Base-by-base conservation (phyloP, 2,113 vertebrate genomes). In the Hippocampus barbouri region DNA sequence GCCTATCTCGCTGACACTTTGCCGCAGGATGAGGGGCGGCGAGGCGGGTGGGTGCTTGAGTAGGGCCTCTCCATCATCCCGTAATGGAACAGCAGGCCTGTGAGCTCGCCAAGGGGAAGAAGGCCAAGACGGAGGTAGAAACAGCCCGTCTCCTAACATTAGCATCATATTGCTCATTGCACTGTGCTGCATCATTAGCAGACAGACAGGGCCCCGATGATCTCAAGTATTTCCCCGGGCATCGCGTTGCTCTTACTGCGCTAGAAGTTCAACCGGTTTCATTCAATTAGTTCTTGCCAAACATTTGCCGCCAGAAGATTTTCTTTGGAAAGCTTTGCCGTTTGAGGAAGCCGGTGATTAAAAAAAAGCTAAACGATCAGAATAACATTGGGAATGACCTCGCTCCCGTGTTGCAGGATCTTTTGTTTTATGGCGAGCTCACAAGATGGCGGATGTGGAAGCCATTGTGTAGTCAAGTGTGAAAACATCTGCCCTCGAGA, bases 61-160 rank as follows among this genome's bases (percentile, higher is more conserved):
- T 62, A 5, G 72, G 78, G 73, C 76, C 80, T 76, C 87, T 89
- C 78, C 49, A 87, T 91, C 87, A 87, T 88, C 80, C 80, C 68
- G 67, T 86, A 87, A 86, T 87, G 78, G 79, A 87, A 73, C 83
- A 87, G 80, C 73, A 75, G 86, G 83, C 71, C 79, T 74, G 67
- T 0, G 68, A 82, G 70, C 73, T 67, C 23, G 59, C 78, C 77
- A 68, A 71, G 75, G 81, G 73, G 66, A 60, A n/a, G 75, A 68
- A 67, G 72, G 72, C 72, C 79, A 74, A 78, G 74, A 68, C 56
- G 79, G 72, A 76, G 79, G 71, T 27, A 67, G 78, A 80, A 82
- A 70, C 60, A 72, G 76, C 40, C 74, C 72, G 53, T 85, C 81
- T 82, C 67, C 71, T 63, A 76, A 67, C 78, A 81, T 80, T 73